Conservation (phyloP, 2,888 invertebrate species). For the Nomada ruficornis region DNA sequence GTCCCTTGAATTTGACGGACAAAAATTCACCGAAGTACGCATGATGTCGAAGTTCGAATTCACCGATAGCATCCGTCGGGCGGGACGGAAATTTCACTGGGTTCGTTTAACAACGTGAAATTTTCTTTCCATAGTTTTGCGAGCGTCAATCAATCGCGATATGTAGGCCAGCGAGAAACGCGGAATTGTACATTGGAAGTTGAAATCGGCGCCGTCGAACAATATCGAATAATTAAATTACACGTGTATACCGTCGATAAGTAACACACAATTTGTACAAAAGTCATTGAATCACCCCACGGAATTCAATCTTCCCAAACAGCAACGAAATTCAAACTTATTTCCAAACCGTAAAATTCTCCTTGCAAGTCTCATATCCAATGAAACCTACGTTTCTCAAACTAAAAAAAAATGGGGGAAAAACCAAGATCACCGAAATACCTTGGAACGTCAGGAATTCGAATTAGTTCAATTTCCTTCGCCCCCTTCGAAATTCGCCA, state of each 20-base stretch:
- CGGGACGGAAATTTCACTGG: not conserved
- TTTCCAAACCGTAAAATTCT: not conserved
- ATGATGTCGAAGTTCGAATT: not conserved
- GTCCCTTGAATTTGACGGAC: not conserved
- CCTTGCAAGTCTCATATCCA: not conserved
- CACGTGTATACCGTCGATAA: not conserved
- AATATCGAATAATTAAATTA: not conserved
- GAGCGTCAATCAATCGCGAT: not conserved
- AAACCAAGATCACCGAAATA: not conserved
- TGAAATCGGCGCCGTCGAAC: not conserved
- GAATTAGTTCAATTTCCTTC: not conserved
- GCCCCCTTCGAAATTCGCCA: not conserved
- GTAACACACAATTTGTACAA: not conserved
- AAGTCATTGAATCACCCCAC: not conserved
- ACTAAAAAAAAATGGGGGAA: not conserved
- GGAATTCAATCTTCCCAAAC: not conserved
- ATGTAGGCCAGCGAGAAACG: constrained; percentile 19
- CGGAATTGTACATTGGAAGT: not conserved
- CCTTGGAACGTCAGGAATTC: constrained; percentile 8
- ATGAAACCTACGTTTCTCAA: not conserved
- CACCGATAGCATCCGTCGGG: not conserved
- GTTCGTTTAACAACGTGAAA: not conserved
- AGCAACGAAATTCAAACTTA: not conserved
- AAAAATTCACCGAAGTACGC: not conserved
- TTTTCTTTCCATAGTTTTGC: constrained; percentile 8